Evolutionary conservation across 1,140 invertebrate genomes (phyloP), one percentile per base, ranked within the genome.

Genomic region (Micrasema minimum): DNA sequence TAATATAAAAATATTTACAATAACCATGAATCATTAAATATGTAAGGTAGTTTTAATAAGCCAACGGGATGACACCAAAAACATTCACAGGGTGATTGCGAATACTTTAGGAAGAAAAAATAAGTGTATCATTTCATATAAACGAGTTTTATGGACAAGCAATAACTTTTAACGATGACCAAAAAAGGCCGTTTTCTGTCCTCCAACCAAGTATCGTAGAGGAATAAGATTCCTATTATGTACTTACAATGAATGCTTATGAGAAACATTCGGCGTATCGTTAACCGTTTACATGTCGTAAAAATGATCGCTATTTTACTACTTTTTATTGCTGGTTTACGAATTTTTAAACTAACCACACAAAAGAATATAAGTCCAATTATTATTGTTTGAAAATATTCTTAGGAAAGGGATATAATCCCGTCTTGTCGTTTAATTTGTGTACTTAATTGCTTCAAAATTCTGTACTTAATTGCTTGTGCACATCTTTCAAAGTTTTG

Each of bases 251-350:
- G 4, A 35, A 57, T 18, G 53, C 37, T 37, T 57, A 31, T 9
- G 50, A 31, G 53, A n/a, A 51, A 51, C 18, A 57, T 57, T 57
- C 31, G 10, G 41, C 57, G 16, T 66, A 66, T 66, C 46, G 46
- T 71, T 53, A 71, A 71, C 53, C 69, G 69, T 53, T 71, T 71
- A 71, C 69, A 51, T 41, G 61, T 55, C 41, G 59, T 71, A 71
- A 71, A 71, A 31, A 20, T 55, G 22, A 69, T 50, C 67, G 46
- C 57, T 14, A 64, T 64, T 64, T 38, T 57, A 62, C 16, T 20
- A 35, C 35, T 62, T 69, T 69, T 23, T 68, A 69, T 69, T 23
- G 35, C 18, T n/a, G 55, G 18, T 37, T 68, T 57, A 68, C 38
- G 50, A 45, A 68, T 38, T 18, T n/a, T 66, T 16, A 22, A 66